Conservation (phyloP, 2,888 invertebrate species). For the Masnerella sp. region DNA sequence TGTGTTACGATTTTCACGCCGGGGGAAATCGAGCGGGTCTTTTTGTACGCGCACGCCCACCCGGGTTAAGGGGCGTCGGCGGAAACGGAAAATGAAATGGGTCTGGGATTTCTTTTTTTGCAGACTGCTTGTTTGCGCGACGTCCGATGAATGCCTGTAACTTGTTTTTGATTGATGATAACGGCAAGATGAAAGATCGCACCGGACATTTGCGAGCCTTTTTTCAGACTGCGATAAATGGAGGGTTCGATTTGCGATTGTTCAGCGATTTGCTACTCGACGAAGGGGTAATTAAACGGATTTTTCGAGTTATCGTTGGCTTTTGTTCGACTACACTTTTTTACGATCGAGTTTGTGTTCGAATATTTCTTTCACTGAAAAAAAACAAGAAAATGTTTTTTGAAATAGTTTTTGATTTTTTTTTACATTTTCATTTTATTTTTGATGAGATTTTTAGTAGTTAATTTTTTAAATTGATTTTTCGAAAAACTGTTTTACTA, state of each 20-base stretch:
- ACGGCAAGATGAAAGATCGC: conserved; percentile 35
- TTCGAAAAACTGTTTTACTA: too few relatives aligned
- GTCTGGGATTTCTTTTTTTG: conserved; percentile 35
- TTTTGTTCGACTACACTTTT: too few relatives aligned
- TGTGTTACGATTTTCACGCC: conserved; percentile 32
- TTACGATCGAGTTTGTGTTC: too few relatives aligned
- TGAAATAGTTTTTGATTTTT: too few relatives aligned
- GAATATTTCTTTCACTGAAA: too few relatives aligned
- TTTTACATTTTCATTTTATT: too few relatives aligned
- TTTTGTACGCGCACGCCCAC: conserved; percentile 14
- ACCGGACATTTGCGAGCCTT: not conserved
- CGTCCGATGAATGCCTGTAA: conserved; percentile 36
- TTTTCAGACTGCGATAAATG: not conserved
- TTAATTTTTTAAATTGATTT: too few relatives aligned
- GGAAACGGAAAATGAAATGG: conserved; percentile 45
- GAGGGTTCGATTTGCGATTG: not conserved
- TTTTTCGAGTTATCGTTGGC: not conserved
- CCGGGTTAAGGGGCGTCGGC: conserved; percentile 28
- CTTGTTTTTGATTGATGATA: conserved; percentile 51
- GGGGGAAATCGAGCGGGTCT: conserved; percentile 21
- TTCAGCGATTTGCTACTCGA: not conserved
- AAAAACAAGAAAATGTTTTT: too few relatives aligned
- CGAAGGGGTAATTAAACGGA: not conserved
- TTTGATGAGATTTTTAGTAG: too few relatives aligned
- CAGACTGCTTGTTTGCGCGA: conserved; percentile 30